Evolutionary conservation across 2,888 invertebrate genomes (phyloP).

Genomic region (Latrodectus elegans): DNA sequence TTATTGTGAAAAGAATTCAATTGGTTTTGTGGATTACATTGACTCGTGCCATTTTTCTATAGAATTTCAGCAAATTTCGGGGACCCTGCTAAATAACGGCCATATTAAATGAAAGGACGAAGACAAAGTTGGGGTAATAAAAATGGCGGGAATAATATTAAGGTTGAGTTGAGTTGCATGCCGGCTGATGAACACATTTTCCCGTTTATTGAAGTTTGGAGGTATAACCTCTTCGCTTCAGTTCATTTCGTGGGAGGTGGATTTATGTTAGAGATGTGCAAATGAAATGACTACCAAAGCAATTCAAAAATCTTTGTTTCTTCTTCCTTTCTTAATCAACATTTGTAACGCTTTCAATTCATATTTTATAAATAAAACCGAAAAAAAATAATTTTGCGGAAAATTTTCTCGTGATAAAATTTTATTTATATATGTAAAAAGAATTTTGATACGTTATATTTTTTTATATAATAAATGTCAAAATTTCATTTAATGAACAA

Average conservation of each 20-base stretch:
- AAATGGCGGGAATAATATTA: conserved; percentile 62
- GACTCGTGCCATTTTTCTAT: conserved; percentile 10
- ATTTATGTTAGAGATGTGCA: conserved; percentile 54
- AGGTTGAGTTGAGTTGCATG: conserved; percentile 51
- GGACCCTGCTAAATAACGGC: conserved; percentile 57
- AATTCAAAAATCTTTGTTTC: conserved; percentile 22
- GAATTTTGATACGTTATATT: too few species aligned
- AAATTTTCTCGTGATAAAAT: too few species aligned
- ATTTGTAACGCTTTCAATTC: conserved; percentile 8
- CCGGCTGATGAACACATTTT: conserved; percentile 51
- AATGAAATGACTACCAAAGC: conserved; percentile 41
- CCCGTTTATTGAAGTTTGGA: conserved; percentile 45
- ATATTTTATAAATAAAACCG: too few species aligned
- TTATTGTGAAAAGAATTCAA: background rate
- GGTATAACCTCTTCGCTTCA: conserved; percentile 43
- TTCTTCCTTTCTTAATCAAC: conserved; percentile 21
- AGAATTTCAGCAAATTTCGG: background rate
- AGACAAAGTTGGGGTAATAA: conserved; percentile 68
- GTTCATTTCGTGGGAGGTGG: conserved; percentile 22
- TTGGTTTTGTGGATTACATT: background rate
- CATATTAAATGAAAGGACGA: conserved; percentile 66
- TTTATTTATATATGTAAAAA: too few species aligned
- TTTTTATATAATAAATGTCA: too few species aligned
- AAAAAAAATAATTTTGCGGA: too few species aligned
- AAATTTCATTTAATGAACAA: too few species aligned